These are phyloP conservation scores for Pitangus sulphuratus DNA, from an alignment of 2,797 vertebrate species.

Conservation along the genomic window DNA sequence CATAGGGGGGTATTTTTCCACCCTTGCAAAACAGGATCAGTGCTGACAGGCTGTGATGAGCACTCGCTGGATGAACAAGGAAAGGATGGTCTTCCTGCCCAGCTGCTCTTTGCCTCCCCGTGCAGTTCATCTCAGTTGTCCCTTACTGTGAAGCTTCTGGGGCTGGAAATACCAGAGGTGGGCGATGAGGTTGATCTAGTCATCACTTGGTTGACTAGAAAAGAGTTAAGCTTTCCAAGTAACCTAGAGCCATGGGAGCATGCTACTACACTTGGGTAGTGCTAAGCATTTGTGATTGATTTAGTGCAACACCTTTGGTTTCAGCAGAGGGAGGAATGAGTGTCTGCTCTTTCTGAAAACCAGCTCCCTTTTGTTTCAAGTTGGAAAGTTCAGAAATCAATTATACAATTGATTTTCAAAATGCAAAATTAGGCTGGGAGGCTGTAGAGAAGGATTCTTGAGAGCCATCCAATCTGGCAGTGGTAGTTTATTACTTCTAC, in stretches of 20 bases:
- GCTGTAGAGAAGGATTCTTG: background rate
- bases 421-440: background rate
- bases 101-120: background rate
- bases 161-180: background rate
- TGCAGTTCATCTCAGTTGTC: background rate
- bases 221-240: background rate
- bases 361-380: background rate
- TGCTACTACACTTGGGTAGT: background rate
- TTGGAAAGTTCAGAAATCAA: background rate
- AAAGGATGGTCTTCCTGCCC: fast-evolving
- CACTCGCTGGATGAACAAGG: fast-evolving
- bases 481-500: background rate
- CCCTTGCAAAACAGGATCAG: background rate
- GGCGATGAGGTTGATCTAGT: background rate
- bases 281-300: background rate
- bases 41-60: background rate
- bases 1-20: fast-evolving
- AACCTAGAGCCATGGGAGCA: background rate
- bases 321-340: background rate
- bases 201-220: background rate
- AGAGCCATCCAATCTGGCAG: background rate
- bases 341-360: background rate
- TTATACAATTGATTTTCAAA: background rate
- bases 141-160: background rate
- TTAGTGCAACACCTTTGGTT: background rate